Evolutionary conservation across 2,797 vertebrate genomes (phyloP).

Genomic region (Myotis pilosus): DNA sequence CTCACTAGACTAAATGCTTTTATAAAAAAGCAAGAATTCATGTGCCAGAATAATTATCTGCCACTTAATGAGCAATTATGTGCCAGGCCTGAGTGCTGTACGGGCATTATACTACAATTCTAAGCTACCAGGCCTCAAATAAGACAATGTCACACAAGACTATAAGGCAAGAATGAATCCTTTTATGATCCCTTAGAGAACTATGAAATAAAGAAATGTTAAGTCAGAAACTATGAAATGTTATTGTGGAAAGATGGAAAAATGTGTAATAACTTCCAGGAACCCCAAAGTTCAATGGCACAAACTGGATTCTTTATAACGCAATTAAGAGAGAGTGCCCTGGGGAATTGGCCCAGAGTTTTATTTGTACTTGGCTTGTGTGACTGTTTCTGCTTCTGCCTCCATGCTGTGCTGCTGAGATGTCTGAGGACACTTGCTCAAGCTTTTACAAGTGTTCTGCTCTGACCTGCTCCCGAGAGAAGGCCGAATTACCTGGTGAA

Average conservation of each 20-base stretch:
- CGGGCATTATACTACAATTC: not conserved
- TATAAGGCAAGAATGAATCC: not conserved
- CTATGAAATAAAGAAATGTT: not conserved
- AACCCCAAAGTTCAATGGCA: not conserved
- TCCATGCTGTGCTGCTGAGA: not conserved
- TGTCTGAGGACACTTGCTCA: not conserved
- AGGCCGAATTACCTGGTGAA: not conserved
- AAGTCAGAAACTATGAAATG: slow-evolving; percentile 5
- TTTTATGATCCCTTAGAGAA: slow-evolving; percentile 5
- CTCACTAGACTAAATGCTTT: not conserved
- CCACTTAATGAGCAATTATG: not conserved
- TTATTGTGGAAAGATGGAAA: slow-evolving; percentile 16
- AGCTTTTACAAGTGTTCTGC: not conserved
- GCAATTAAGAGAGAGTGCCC: not conserved
- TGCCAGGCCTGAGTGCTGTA: not conserved
- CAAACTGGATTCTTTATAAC: not conserved
- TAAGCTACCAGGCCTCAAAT: not conserved
- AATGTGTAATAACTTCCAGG: not conserved
- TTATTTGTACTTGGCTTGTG: not conserved
- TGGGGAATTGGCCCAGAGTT: not conserved
- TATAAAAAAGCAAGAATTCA: not conserved
- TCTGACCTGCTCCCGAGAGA: not conserved
- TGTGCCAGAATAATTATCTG: not conserved
- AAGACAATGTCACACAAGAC: not conserved
- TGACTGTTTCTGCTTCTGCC: not conserved